A percentile compares a stretch with the other conserved stretches of the same genome.
Evolutionary conservation across 1,140 invertebrate genomes (phyloP).

Genomic region (Lutraria rhynchaena): DNA sequence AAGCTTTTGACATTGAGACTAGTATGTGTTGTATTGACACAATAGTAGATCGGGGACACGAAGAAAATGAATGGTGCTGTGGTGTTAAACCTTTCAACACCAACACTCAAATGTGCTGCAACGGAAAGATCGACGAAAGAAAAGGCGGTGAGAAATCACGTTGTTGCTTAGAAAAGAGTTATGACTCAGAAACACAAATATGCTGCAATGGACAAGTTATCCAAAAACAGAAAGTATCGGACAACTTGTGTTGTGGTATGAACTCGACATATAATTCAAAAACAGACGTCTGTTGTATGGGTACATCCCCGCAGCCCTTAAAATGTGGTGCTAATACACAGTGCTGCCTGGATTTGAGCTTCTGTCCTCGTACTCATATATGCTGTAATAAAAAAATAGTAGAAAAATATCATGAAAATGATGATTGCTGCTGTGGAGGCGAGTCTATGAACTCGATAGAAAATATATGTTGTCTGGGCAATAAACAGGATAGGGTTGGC

Average conservation of each 20-base stretch:
- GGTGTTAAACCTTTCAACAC: slow-evolving; percentile 28
- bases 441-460: slow-evolving; percentile 34
- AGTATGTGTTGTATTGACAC: slow-evolving; percentile 23
- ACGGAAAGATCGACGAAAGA: not conserved
- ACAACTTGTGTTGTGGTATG: slow-evolving; percentile 46
- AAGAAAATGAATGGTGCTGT: slow-evolving; percentile 37
- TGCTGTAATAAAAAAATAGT: slow-evolving; percentile 2
- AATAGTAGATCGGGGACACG: not conserved
- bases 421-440: slow-evolving; percentile 48
- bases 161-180: slow-evolving; percentile 40
- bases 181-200: slow-evolving; percentile 14
- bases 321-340: not conserved
- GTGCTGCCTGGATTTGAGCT: slow-evolving; percentile 33
- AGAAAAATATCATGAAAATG: slow-evolving; percentile 1
- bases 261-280: slow-evolving; percentile 13
- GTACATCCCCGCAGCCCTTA: slow-evolving; percentile 21
- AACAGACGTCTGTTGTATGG: slow-evolving; percentile 16
- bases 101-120: slow-evolving; percentile 42
- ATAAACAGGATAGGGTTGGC: not conserved
- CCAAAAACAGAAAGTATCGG: slow-evolving; percentile 1
- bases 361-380: not conserved
- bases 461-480: slow-evolving; percentile 39
- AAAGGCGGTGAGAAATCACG: not conserved
- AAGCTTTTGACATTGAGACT: slow-evolving; percentile 25
- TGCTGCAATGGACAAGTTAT: slow-evolving; percentile 14